These are phyloP conservation scores for Strigamia crassipes DNA, from an alignment of 2,888 invertebrate genomes.

Conservation along the genomic window DNA sequence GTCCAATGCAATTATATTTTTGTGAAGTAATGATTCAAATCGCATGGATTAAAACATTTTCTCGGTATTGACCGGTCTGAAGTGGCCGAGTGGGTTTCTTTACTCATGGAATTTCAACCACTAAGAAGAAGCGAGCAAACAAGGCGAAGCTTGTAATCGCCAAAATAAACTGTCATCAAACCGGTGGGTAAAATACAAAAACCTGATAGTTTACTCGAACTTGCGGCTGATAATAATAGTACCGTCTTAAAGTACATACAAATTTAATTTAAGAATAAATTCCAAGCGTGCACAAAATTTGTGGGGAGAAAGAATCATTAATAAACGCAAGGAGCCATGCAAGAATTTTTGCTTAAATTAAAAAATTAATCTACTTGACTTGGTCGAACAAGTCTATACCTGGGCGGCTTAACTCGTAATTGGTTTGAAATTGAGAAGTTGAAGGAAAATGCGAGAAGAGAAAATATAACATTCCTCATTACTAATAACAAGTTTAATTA, in stretches of 20 bases:
- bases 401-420: slow-evolving; percentile 41
- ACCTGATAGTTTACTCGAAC: not conserved
- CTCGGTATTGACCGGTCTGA: not conserved
- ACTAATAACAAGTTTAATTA: slow-evolving; percentile 45
- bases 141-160: slow-evolving; percentile 28
- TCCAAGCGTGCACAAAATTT: slow-evolving; percentile 8
- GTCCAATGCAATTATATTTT: too few relatives aligned
- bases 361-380: slow-evolving; percentile 42
- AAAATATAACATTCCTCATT: slow-evolving; percentile 46
- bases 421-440: slow-evolving; percentile 45
- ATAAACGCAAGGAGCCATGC: slow-evolving; percentile 13
- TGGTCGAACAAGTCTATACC: slow-evolving; percentile 13
- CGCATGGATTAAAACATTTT: not conserved
- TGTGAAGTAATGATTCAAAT: not conserved
- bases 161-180: slow-evolving; percentile 41
- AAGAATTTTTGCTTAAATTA: slow-evolving; percentile 41
- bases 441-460: not conserved
- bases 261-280: slow-evolving; percentile 13
- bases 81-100: not conserved
- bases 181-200: slow-evolving; percentile 18
- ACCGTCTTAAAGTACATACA: not conserved
- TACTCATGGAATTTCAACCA: slow-evolving; percentile 36
- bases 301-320: not conserved
- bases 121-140: slow-evolving; percentile 37
- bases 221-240: not conserved